Conservation (phyloP, 2,888 invertebrate species). For the Heliothis peltigera region DNA sequence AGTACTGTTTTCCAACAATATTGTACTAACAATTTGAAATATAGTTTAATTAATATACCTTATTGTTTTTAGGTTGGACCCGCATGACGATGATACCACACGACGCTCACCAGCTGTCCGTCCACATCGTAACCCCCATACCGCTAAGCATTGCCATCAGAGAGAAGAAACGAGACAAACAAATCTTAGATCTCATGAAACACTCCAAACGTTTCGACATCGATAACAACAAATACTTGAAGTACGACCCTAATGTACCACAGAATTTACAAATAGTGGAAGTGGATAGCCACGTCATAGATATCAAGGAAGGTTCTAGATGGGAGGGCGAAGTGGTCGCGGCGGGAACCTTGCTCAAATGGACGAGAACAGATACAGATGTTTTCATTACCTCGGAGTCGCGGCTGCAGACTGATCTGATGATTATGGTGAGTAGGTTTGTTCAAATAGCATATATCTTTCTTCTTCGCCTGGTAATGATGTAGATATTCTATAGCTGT, state of each 20-base stretch:
- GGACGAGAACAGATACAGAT: conserved; percentile 81
- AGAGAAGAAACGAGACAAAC: conserved; percentile 80
- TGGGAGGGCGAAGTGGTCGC: conserved; percentile 81
- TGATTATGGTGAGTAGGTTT: conserved; percentile 86
- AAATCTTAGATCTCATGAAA: conserved; percentile 79
- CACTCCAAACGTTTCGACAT: conserved; percentile 77
- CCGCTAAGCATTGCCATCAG: conserved; percentile 79
- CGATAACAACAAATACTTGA: conserved; percentile 79
- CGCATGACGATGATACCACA: conserved; percentile 82
- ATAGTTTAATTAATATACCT: too few relatives aligned
- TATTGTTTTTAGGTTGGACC: conserved; percentile 80
- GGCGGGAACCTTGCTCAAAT: conserved; percentile 78
- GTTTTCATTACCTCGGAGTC: conserved; percentile 78
- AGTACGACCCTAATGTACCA: conserved; percentile 84
- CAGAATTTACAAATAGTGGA: conserved; percentile 85
- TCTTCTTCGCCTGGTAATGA: too few relatives aligned
- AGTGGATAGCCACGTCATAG: conserved; percentile 82
- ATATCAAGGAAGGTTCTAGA: conserved; percentile 79
- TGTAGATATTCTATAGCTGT: too few relatives aligned
- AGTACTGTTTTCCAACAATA: too few relatives aligned
- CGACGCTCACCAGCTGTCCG: conserved; percentile 80
- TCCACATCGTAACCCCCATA: conserved; percentile 79
- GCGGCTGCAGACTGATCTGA: conserved; percentile 79
- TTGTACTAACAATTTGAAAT: too few relatives aligned
- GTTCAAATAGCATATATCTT: neutral